phyloP scores from a whole-genome alignment of 2,888 invertebrate genomes.

The Sepiola atlantica region DNA sequence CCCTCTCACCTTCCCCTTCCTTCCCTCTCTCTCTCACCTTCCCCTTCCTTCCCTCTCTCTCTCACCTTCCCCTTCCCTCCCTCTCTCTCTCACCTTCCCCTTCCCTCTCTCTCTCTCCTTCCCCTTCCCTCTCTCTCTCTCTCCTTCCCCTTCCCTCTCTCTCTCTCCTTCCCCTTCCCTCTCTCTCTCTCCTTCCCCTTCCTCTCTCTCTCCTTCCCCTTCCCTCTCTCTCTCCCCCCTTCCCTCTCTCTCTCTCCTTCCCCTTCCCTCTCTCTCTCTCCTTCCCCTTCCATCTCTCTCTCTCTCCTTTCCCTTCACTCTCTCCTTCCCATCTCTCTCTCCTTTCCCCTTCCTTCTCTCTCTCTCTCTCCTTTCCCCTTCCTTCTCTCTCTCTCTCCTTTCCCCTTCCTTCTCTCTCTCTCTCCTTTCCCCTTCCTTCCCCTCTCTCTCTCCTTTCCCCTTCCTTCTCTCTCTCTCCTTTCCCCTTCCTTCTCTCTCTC shows the following conservation, averaged over 20 bases:
- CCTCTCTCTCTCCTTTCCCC: no score
- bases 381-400: no score
- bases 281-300: background rate
- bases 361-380: no score
- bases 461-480: background rate
- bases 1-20: background rate
- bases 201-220: background rate
- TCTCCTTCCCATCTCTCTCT: background rate
- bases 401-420: no score
- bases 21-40: background rate
- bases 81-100: background rate
- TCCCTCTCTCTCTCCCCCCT: no score
- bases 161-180: background rate
- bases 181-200: background rate
- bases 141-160: background rate
- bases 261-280: background rate
- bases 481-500: background rate
- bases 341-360: no score
- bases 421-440: no score
- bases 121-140: background rate
- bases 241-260: background rate
- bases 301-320: no score
- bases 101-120: background rate
- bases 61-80: background rate
- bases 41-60: background rate